A percentile compares a stretch with the other conserved stretches of the same genome.
Conservation (phyloP, 2,888 invertebrate species). For the Zhengitettix transpicula region DNA sequence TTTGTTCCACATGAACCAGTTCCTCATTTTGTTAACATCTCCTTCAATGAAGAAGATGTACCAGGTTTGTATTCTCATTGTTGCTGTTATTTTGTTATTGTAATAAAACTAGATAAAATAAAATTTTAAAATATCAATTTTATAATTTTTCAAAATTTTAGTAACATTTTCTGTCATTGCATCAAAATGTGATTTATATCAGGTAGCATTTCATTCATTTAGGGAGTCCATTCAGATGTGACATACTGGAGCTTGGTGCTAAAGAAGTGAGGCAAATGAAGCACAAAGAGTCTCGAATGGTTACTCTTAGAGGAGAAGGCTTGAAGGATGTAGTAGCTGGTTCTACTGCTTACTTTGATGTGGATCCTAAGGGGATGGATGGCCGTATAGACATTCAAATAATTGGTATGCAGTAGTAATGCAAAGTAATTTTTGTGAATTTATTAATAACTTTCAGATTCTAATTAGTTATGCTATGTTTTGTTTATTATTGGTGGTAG, state of each 20-base stretch:
- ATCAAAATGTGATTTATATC: neutral
- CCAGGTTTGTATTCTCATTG: conserved; percentile 29
- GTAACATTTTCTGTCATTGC: neutral
- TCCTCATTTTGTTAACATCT: conserved; percentile 82
- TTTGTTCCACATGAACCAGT: conserved; percentile 81
- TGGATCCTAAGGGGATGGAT: conserved; percentile 29
- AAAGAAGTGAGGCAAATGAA: conserved; percentile 19
- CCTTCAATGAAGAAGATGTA: conserved; percentile 83
- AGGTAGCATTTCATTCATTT: neutral
- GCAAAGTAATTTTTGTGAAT: neutral
- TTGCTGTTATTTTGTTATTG: no score
- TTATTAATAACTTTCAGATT: neutral
- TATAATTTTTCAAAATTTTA: no score
- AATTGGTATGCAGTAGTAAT: conserved; percentile 24
- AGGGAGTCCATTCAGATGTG: conserved; percentile 80
- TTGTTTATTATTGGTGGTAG: neutral
- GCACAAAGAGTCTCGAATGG: conserved; percentile 17
- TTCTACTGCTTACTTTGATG: conserved; percentile 26
- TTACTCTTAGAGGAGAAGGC: conserved; percentile 24
- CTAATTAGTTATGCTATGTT: neutral
- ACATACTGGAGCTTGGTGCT: conserved; percentile 31
- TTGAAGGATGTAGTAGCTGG: conserved; percentile 27
- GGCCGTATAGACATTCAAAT: conserved; percentile 31
- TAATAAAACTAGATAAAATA: no score
- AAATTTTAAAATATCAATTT: no score